phyloP scores from a whole-genome alignment of 2,113 vertebrate genomes.

The Pelmatolapia mariae region DNA sequence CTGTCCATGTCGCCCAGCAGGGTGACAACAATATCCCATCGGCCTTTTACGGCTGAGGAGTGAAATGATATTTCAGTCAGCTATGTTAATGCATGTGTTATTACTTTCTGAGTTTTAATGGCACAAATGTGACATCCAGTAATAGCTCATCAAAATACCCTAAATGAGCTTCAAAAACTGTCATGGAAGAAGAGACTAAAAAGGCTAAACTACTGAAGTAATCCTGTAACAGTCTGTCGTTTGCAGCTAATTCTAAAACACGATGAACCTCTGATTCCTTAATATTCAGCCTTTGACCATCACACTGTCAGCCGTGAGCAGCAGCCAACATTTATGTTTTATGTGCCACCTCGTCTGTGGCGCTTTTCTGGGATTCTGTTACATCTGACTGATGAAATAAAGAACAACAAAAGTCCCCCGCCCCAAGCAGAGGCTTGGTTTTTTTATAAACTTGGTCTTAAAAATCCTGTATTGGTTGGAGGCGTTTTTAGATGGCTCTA shows the following conservation, averaged over 20 bases:
- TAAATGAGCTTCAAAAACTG: background rate
- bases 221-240: background rate
- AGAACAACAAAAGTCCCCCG: background rate
- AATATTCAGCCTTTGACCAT: background rate
- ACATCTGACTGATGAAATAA: background rate
- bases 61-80: background rate
- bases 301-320: background rate
- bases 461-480: background rate
- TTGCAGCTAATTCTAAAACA: background rate
- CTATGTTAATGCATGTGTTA: background rate
- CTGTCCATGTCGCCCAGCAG: background rate
- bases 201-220: background rate
- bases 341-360: background rate
- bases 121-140: background rate
- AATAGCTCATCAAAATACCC: background rate
- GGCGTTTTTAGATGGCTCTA: background rate
- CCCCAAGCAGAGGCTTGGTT: background rate
- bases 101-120: background rate
- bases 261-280: background rate
- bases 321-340: background rate
- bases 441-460: background rate
- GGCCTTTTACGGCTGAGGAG: background rate
- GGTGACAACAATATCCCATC: background rate
- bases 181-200: background rate
- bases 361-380: background rate